Percentiles rank a stretch among this genome's conserved stretches.
phyloP scores from a whole-genome alignment of 37 sponge, comb jelly and placozoan species.

The Mnemiopsis leidyi region DNA sequence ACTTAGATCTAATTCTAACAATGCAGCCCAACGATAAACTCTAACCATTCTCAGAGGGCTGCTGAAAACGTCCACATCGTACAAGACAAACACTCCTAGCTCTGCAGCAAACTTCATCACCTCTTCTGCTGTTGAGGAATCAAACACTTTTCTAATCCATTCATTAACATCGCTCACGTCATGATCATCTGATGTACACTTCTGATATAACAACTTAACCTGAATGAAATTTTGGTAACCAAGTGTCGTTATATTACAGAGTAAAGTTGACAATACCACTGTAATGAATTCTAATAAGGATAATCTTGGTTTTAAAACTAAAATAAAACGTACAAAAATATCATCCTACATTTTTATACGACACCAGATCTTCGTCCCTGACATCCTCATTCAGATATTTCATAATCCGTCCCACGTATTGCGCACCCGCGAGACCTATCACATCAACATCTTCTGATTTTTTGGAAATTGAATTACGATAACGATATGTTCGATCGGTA shows the following conservation, averaged over 20 bases:
- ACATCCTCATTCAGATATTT: background rate
- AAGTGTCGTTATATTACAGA: no score
- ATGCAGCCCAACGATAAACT: no score
- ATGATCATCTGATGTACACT: background rate
- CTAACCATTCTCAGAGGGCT: background rate
- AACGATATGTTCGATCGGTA: background rate
- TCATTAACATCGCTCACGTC: background rate
- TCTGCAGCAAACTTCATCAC: background rate
- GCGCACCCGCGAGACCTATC: background rate
- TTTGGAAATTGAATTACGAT: background rate
- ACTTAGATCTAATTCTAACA: no score
- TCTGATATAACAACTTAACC: background rate
- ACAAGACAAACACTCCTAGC: background rate
- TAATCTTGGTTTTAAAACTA: no score
- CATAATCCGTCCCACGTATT: background rate
- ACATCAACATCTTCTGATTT: background rate
- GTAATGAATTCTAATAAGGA: no score
- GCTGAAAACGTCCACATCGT: background rate
- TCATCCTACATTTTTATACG: background rate
- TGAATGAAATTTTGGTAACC: no score
- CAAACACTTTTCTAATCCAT: background rate
- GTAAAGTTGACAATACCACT: no score
- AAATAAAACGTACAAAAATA: no score
- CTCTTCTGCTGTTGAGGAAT: background rate
- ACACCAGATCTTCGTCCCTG: background rate